Evolutionary conservation across 2,888 invertebrate species (phyloP).

Genomic region (Dioctria linearis): DNA sequence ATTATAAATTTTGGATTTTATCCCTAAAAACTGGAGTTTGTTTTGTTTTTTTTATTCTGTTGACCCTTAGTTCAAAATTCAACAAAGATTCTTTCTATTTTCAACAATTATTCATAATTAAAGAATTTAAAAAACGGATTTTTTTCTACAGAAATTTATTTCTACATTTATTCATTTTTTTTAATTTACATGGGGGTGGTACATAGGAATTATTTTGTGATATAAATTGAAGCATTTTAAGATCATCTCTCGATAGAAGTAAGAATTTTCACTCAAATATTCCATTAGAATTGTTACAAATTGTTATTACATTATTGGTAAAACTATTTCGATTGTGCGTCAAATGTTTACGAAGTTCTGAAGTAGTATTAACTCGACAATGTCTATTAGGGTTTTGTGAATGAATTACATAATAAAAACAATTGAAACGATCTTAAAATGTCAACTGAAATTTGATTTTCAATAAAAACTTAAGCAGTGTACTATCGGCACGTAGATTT

Average conservation of each 20-base stretch:
- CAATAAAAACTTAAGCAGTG: constrained; percentile 14
- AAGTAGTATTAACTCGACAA: background rate
- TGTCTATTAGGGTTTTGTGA: background rate
- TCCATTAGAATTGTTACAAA: background rate
- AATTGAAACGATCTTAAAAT: constrained; percentile 41
- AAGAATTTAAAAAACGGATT: background rate
- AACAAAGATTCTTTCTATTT: background rate
- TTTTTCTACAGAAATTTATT: constrained; percentile 47
- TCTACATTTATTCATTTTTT: constrained; percentile 43
- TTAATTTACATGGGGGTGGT: constrained; percentile 26
- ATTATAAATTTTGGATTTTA: too few relatives aligned
- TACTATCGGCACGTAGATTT: constrained; percentile 28
- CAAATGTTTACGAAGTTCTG: too few relatives aligned
- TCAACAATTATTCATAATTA: too few relatives aligned
- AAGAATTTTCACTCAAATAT: constrained; percentile 23
- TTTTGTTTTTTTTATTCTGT: background rate
- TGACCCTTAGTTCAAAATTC: background rate
- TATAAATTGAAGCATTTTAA: constrained; percentile 37
- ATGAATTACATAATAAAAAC: background rate
- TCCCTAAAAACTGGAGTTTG: too few relatives aligned
- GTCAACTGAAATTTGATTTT: constrained; percentile 17
- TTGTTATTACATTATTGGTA: background rate
- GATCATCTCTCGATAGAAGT: constrained; percentile 27
- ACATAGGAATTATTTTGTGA: constrained; percentile 31
- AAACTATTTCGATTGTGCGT: constrained; percentile 13